phyloP scores from a whole-genome alignment of 2,113 vertebrate species.

The Chaenogobius annularis region DNA sequence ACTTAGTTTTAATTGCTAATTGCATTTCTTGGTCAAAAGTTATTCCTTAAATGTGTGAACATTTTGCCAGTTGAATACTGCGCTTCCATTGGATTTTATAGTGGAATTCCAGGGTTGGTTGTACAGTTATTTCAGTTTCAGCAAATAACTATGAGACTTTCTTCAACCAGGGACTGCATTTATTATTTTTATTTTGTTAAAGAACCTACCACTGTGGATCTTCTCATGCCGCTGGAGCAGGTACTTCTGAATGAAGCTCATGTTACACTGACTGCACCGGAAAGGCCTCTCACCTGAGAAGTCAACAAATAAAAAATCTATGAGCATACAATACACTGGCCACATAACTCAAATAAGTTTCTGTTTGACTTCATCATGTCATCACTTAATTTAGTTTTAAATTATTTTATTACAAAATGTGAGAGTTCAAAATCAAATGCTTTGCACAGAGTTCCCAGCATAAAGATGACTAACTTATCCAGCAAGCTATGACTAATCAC shows the following conservation, averaged over 20 bases:
- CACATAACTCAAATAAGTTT: not conserved
- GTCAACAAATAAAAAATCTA: constrained; percentile 29
- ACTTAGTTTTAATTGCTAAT: too few relatives aligned
- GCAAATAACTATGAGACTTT: not conserved
- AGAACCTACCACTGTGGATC: constrained; percentile 90
- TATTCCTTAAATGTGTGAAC: too few relatives aligned
- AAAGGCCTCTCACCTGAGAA: constrained; percentile 92
- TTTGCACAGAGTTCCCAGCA: constrained; percentile 49
- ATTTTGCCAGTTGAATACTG: too few relatives aligned
- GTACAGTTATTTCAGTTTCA: too few relatives aligned
- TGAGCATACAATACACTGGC: not conserved
- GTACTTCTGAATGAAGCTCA: constrained; percentile 99
- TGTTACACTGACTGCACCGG: constrained; percentile 98
- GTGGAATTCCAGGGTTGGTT: too few relatives aligned
- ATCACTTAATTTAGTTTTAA: not conserved
- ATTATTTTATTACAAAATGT: not conserved
- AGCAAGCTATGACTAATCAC: constrained; percentile 48
- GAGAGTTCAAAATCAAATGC: constrained; percentile 14
- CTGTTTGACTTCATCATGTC: not conserved
- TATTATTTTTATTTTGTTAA: not conserved
- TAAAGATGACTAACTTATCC: constrained; percentile 49
- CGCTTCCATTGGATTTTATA: too few relatives aligned
- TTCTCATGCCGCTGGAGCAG: constrained; percentile 95
- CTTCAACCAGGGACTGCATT: not conserved
- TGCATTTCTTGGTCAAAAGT: too few relatives aligned